Conservation (phyloP, 2,113 vertebrate species). For the Axis porcinus region DNA sequence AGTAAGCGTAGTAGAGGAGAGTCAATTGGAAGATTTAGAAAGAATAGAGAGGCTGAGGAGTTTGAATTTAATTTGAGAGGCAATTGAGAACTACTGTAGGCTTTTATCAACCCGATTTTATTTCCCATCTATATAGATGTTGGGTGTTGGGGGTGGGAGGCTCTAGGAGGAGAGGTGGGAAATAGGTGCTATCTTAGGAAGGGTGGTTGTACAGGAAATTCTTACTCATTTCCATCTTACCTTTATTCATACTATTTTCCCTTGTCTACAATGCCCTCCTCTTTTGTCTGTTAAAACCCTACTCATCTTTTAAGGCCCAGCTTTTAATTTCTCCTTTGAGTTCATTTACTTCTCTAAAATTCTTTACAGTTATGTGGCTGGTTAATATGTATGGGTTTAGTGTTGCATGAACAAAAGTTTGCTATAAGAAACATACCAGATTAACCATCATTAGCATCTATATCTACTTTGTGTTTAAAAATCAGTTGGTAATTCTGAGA, state of each 20-base stretch:
- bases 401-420: constrained; percentile 94
- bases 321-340: constrained; percentile 25
- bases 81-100: constrained; percentile 45
- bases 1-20: constrained; percentile 40
- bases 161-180: constrained; percentile 13
- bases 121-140: neutral
- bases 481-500: constrained; percentile 90
- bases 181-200: constrained; percentile 1
- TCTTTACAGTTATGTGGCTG: neutral
- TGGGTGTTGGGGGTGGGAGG: neutral
- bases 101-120: constrained; percentile 40
- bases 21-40: constrained; percentile 60
- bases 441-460: constrained; percentile 88
- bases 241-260: neutral
- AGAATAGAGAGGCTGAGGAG: constrained; percentile 51
- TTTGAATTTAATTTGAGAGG: constrained; percentile 64
- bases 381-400: constrained; percentile 52
- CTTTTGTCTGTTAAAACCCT: neutral
- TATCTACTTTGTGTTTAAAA: constrained; percentile 91
- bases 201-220: neutral
- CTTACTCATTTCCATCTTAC: constrained; percentile 21
- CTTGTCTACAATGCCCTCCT: neutral
- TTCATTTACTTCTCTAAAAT: constrained; percentile 25
- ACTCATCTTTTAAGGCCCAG: neutral
- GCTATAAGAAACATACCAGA: constrained; percentile 88